Base-by-base conservation (phyloP, 92 coral and sea anemone species). In the Porites rus region DNA sequence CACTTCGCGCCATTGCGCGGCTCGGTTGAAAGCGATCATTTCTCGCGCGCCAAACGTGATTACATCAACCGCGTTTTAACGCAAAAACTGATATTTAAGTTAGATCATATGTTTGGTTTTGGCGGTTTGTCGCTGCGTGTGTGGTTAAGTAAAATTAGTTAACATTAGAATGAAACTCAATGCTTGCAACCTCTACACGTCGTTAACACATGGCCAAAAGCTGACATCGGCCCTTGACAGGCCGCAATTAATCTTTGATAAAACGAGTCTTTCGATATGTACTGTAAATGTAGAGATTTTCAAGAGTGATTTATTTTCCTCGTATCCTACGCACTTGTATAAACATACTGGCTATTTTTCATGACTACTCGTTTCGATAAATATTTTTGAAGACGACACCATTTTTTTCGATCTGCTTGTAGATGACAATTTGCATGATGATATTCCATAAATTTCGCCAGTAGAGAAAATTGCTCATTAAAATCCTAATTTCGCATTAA, bases 61-160 rank as follows among this genome's bases (percentile, higher is more conserved):
- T 58, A 18, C 75, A 70, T 52, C n/a, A 63, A 54, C 43, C 21
- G 51, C 64, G n/a, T 25, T 24, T 63, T 24, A 63, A 60, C 69
- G 61, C 31, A 19, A 52, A 62, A 83, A 83, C 51, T 63, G 79
- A 73, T 83, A 83, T 74, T 72, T 74, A 50, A n/a, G 72, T 17
- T 20, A 46, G 80, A 64, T 83, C 80, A 72, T 31, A 74, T 62
- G 64, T 51, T 62, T 50, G 72, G 87, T 51, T 46, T 63, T 74
- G 63, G 74, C 64, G 72, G 64, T 60, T 80, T 69, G 67, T 80
- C 25, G 87, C 54, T 24, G 79, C 24, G 60, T 74, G 79, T 83
- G 74, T 83, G 80, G 80, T 83, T 64, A 64, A 83, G 87, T 62
- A 66, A 83, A 83, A 83, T 73, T 64, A 74, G 73, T 73, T 83